Evolutionary conservation across 2,797 vertebrate species (phyloP).

Genomic region (Percopsis omiscomaycus): DNA sequence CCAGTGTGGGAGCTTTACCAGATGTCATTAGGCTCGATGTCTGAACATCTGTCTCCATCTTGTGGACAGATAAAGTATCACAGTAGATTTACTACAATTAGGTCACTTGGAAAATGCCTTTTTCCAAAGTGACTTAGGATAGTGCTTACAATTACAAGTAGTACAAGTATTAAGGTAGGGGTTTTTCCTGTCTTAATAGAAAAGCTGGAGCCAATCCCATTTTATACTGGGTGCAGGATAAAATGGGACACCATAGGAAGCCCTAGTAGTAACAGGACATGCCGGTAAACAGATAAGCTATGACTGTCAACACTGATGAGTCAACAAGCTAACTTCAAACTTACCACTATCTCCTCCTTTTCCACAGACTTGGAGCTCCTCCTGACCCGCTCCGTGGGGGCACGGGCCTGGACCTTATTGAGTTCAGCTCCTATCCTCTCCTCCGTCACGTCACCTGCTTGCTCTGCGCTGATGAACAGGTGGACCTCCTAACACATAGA

Average conservation of each 20-base stretch:
- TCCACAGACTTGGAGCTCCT: slow-evolving; percentile 67
- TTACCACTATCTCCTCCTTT: slow-evolving; percentile 82
- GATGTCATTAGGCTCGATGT: slow-evolving; percentile 2
- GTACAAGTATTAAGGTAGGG: too few species aligned
- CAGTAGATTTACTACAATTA: slow-evolving; percentile 75
- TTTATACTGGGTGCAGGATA: too few species aligned
- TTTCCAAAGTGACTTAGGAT: too few species aligned
- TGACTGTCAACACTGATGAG: too few species aligned
- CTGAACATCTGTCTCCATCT: slow-evolving; percentile 65
- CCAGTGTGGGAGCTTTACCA: not conserved
- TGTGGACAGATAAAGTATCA: slow-evolving; percentile 24
- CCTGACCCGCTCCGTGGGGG: slow-evolving; percentile 63
- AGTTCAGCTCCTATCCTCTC: slow-evolving; percentile 75
- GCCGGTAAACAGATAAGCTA: too few species aligned
- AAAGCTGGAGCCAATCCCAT: too few species aligned
- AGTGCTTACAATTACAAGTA: too few species aligned
- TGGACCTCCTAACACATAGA: slow-evolving; percentile 78
- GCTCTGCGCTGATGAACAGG: slow-evolving; percentile 76
- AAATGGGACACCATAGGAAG: too few species aligned
- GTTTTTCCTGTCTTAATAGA: too few species aligned
- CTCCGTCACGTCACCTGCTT: slow-evolving; percentile 78
- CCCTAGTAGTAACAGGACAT: too few species aligned
- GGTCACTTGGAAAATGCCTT: too few species aligned
- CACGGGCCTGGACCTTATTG: slow-evolving; percentile 61
- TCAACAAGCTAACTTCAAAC: slow-evolving; percentile 14